Conservation (phyloP, 2,888 invertebrate species). For the Cordilura impudica region DNA sequence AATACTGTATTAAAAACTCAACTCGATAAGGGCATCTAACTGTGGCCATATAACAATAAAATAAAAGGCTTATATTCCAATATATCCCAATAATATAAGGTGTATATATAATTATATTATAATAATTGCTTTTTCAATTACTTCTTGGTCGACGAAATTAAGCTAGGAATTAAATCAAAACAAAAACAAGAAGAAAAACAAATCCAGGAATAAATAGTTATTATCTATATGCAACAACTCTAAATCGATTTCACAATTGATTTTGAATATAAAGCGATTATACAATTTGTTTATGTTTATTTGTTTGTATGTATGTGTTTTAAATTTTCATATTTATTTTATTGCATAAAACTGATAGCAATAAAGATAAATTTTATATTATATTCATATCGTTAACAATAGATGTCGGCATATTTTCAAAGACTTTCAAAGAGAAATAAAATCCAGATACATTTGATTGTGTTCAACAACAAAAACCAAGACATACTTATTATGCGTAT, state of each 20-base stretch:
- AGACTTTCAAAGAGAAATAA: slow-evolving; percentile 7
- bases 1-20: too few species aligned
- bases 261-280: not conserved
- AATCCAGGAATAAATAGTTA: too few species aligned
- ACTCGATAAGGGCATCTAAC: too few species aligned
- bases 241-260: not conserved
- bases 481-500: not conserved
- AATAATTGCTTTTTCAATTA: too few species aligned
- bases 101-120: too few species aligned
- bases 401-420: not conserved
- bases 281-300: not conserved
- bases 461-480: not conserved
- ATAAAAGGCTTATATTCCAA: too few species aligned
- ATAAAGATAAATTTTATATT: slow-evolving; percentile 50
- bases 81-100: too few species aligned
- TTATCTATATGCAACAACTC: not conserved
- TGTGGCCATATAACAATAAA: too few species aligned
- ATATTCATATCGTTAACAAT: slow-evolving; percentile 30
- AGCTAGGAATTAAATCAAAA: too few species aligned
- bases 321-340: slow-evolving; percentile 19
- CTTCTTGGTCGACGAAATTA: too few species aligned
- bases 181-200: too few species aligned
- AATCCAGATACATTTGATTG: not conserved
- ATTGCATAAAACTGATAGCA: slow-evolving; percentile 45
- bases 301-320: not conserved